These are phyloP conservation scores for Sinocyclocheilus grahami DNA, from an alignment of 2,113 vertebrate genomes.

Conservation along the genomic window DNA sequence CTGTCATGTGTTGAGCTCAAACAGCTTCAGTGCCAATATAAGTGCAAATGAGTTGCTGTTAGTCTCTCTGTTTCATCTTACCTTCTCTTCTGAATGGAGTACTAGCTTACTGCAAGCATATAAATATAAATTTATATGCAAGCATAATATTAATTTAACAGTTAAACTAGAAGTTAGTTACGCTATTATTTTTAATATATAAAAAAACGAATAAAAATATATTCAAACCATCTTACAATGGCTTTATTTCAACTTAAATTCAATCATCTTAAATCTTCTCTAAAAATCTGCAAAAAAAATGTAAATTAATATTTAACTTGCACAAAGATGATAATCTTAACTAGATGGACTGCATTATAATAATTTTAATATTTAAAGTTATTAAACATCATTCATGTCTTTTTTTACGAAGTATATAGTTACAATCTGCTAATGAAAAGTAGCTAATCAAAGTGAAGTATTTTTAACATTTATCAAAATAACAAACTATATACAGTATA, in stretches of 20 bases:
- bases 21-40: constrained; percentile 34
- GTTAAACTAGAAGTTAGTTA: neutral
- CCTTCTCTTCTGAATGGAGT: neutral
- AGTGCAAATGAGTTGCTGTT: constrained; percentile 46
- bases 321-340: neutral
- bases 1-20: constrained; percentile 5
- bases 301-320: neutral
- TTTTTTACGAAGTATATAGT: neutral
- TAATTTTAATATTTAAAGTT: neutral
- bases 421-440: neutral
- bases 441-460: neutral
- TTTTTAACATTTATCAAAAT: neutral
- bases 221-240: neutral
- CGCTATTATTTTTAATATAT: neutral
- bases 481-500: neutral
- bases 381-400: neutral
- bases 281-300: too few relatives aligned
- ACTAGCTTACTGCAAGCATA: neutral
- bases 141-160: neutral
- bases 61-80: neutral
- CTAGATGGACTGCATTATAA: neutral
- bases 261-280: too few relatives aligned
- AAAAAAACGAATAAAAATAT: too few relatives aligned
- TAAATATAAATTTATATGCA: too few relatives aligned
- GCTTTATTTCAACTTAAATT: neutral